These are phyloP conservation scores for Elephas maximus DNA, from an alignment of 2,113 vertebrate species.

Conservation along the genomic window DNA sequence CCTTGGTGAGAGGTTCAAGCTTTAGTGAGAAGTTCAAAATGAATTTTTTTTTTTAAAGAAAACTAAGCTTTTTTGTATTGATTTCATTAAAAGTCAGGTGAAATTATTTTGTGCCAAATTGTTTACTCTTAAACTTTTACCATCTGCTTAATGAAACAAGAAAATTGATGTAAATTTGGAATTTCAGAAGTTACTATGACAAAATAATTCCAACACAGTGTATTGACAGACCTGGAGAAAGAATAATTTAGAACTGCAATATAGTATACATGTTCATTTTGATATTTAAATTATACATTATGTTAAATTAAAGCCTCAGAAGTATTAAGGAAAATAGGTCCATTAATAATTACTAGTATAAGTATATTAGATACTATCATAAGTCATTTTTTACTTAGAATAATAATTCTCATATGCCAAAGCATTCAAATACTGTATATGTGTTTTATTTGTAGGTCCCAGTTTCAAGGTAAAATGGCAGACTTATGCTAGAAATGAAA, in stretches of 20 bases:
- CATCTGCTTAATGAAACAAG: constrained; percentile 6
- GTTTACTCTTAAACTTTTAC: constrained; percentile 29
- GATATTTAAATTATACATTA: constrained; percentile 56
- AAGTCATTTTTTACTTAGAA: constrained; percentile 31
- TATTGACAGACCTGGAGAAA: not conserved
- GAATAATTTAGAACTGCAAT: constrained; percentile 33
- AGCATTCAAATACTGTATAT: constrained; percentile 8
- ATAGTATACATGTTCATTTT: not conserved
- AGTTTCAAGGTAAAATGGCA: constrained; percentile 13
- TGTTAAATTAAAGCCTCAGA: not conserved
- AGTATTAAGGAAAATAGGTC: not conserved
- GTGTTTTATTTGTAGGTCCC: not conserved
- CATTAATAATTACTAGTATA: constrained; percentile 10
- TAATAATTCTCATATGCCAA: constrained; percentile 17
- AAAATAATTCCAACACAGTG: constrained; percentile 18
- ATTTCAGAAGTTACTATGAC: not conserved
- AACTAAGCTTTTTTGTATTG: not conserved
- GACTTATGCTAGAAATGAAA: constrained; percentile 36
- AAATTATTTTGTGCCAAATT: constrained; percentile 44
- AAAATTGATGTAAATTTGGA: constrained; percentile 35
- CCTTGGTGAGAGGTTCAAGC: not conserved
- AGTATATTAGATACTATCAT: not conserved
- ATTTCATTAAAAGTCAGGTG: constrained; percentile 27
- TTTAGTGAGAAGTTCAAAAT: constrained; percentile 4
- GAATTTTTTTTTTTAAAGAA: constrained; percentile 30